Evolutionary conservation across 2,888 invertebrate species (phyloP).

Genomic region (Atherix ibis): DNA sequence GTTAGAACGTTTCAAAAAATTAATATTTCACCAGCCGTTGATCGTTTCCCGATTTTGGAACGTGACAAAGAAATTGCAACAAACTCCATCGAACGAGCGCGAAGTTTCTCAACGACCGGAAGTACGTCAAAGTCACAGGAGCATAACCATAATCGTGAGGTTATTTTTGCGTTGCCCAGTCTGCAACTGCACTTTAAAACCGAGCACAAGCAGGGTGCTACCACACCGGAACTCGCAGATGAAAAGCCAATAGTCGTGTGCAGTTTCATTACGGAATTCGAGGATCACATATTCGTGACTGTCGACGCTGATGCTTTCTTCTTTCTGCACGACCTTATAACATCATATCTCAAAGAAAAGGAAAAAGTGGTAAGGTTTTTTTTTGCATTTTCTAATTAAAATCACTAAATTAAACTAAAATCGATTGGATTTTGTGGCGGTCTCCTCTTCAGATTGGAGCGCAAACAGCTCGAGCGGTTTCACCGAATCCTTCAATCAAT

Average conservation of each 20-base stretch:
- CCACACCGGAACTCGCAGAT: slow-evolving; percentile 50
- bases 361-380: slow-evolving; percentile 56
- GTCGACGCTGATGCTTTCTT: slow-evolving; percentile 97
- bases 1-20: neutral
- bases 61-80: slow-evolving; percentile 48
- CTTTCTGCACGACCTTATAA: slow-evolving; percentile 92
- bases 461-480: slow-evolving; percentile 28
- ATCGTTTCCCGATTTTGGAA: slow-evolving; percentile 78
- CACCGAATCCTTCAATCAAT: slow-evolving; percentile 29
- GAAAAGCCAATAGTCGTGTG: slow-evolving; percentile 83
- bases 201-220: slow-evolving; percentile 68
- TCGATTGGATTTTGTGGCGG: neutral
- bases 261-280: slow-evolving; percentile 96
- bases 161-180: slow-evolving; percentile 91
- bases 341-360: slow-evolving; percentile 88
- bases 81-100: slow-evolving; percentile 39
- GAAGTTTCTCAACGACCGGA: slow-evolving; percentile 31
- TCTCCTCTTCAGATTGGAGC: slow-evolving; percentile 20
- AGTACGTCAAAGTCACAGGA: slow-evolving; percentile 49
- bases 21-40: slow-evolving; percentile 57
- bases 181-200: slow-evolving; percentile 86
- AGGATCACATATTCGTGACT: slow-evolving; percentile 95
- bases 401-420: slow-evolving; percentile 3
- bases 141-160: slow-evolving; percentile 74
- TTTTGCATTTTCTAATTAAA: neutral